Evolutionary conservation across 2,113 vertebrate species (phyloP), one percentile per base, ranked within the genome.

Genomic region (Cyanocitta stelleri): DNA sequence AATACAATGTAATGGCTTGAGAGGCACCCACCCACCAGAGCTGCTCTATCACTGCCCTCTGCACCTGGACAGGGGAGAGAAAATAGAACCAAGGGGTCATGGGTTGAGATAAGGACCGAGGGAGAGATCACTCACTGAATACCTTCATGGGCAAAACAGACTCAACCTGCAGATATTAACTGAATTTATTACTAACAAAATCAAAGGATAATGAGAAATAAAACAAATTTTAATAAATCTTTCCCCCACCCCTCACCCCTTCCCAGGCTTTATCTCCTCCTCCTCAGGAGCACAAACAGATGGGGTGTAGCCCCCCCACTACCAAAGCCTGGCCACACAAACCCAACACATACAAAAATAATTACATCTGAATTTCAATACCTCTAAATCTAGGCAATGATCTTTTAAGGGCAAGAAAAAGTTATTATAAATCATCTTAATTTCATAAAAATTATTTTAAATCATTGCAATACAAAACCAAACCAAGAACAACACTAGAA

Each of bases 1-100:
- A 59, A 14, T 7, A 7, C 16, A 48, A 0, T 11, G 5, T 6
- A 55, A 16, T 1, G 24, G 20, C 18, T 4, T 39, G 15, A 41
- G 49, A 79, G 30, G 24, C 66, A 71, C 18, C 15, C 55, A 63
- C 4, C 16, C 48, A n/a, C 6, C 49, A 27, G 44, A 56, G 32
- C 41, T 48, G 37, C 75, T 35, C 67, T 14, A 5, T 7, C 58
- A 6, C 48, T 63, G 41, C 49, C 27, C 49, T 49, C 49, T 23
- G 26, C 33, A 35, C 29, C 49, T 8, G 49, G 10, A 26, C 41
- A 41, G 30, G 29, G 16, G 11, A 49, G 26, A 23, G 51, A 26
- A 51, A 80, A 73, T 0, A 44, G 8, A 61, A 18, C 29, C 33
- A 32, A 63, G 27, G 37, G 59, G 5, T 56, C 58, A 18, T 10